Base-by-base conservation (phyloP, 2,797 vertebrate species). In the Geotrypetes seraphini region DNA sequence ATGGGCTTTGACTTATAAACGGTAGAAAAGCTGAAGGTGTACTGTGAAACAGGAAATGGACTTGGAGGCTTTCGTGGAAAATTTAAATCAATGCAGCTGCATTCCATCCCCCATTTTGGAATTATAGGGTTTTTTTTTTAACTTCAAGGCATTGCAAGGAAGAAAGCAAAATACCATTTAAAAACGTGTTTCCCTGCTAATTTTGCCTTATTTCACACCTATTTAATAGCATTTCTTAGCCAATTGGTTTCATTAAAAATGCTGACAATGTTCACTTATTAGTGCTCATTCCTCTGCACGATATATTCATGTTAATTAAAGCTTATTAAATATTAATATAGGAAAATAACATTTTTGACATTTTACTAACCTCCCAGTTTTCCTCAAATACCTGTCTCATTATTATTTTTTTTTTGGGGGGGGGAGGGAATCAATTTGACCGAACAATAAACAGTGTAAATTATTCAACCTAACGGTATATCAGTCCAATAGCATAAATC, bases 171-270 rank as follows among this genome's bases (percentile, higher is more conserved):
- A 28, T 66, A 66, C 64, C 57, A 76, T 74, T 78, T 73, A 78
- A 78, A 69, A 73, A 78, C 75, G 60, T 66, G 52, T 63, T 69
- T 73, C 43, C 8, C 52, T 58, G 18, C 43, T 71, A 76, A 76
- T 81, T 75, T 74, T 57, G 71, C 59, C 63, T 73, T 57, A 75
- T 78, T 83, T 81, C 73, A 75, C 76, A 82, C 65, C 45, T 70
- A 68, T 74, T 71, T 75, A 53, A 62, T 61, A 71, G 56, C 39
- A 68, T 64, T 71, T 71, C 37, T 66, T 65, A 72, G 63, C 49
- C 66, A 66, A 49, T 53, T 63, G 47, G 52, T 70, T 74, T 65
- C 26, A 50, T 18, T 52, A 56, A 69, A 75, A 69, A 62, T 59
- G 47, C 66, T 69, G 66, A 71, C 59, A 62, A 51, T 37, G 28